phyloP scores from a whole-genome alignment of 2,888 invertebrate species.

The Lepidochitona cinerea region DNA sequence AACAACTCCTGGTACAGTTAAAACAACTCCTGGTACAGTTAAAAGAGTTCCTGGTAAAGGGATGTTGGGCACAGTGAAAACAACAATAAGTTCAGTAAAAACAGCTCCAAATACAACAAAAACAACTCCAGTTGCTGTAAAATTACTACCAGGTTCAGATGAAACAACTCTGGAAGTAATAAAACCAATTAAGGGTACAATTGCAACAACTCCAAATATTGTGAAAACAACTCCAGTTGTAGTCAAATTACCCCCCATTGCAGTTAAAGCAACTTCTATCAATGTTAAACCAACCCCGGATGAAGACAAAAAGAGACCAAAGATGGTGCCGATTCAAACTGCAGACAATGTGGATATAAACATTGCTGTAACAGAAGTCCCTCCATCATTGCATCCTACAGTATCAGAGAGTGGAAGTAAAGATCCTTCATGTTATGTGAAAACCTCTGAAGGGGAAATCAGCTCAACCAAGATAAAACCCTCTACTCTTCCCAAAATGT shows the following conservation, averaged over 20 bases:
- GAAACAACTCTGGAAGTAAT: not conserved
- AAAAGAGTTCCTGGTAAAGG: not conserved
- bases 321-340: too few relatives aligned
- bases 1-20: not conserved
- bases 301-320: too few relatives aligned
- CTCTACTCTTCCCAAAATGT: too few relatives aligned
- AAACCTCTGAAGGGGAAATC: too few relatives aligned
- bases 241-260: not conserved
- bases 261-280: not conserved
- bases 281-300: not conserved
- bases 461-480: too few relatives aligned
- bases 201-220: not conserved
- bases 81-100: too few relatives aligned
- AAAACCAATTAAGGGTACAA: not conserved
- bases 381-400: too few relatives aligned
- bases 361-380: too few relatives aligned
- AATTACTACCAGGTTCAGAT: not conserved
- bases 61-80: too few relatives aligned
- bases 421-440: too few relatives aligned
- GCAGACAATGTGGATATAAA: too few relatives aligned
- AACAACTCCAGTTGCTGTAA: not conserved
- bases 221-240: not conserved
- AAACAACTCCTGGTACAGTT: not conserved
- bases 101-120: not conserved
- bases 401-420: too few relatives aligned